Conservation (phyloP, 2,797 vertebrate genomes). For the Oryzias dopingdopingensis region DNA sequence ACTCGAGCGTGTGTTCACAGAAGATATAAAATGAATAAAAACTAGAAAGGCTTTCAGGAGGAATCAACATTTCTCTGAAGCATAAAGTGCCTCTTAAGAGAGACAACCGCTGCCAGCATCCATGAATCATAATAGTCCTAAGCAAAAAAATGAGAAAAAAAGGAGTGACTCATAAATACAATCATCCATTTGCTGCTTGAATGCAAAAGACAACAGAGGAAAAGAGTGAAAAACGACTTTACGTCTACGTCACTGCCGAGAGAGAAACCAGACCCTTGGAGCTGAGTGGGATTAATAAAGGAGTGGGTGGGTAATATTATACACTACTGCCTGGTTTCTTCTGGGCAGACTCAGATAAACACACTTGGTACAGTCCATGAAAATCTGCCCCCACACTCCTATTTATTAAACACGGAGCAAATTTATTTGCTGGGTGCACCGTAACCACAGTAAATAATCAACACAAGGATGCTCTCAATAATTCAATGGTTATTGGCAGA, state of each 20-base stretch:
- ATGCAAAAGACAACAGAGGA: conserved; percentile 16
- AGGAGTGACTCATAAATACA: conserved; percentile 39
- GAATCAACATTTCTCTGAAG: conserved; percentile 17
- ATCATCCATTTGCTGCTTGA: conserved; percentile 32
- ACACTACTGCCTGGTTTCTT: conserved; percentile 44
- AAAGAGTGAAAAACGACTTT: conserved; percentile 20
- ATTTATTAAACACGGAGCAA: conserved; percentile 27
- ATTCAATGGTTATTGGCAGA: conserved; percentile 14
- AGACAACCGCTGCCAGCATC: conserved; percentile 19
- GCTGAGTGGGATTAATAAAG: conserved; percentile 61
- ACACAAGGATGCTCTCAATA: conserved; percentile 21
- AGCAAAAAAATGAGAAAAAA: conserved; percentile 23
- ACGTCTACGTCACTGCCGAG: conserved; percentile 39
- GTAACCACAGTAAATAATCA: neutral
- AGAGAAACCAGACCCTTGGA: conserved; percentile 42
- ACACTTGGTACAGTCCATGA: conserved; percentile 15
- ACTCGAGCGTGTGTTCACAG: conserved; percentile 14
- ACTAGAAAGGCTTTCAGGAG: conserved; percentile 12
- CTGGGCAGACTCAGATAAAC: conserved; percentile 38
- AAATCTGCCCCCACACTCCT: conserved; percentile 7
- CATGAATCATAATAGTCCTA: conserved; percentile 44
- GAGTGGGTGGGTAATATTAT: conserved; percentile 55
- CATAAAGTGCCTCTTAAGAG: conserved; percentile 30
- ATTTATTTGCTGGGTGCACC: conserved; percentile 11
- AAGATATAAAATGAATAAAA: conserved; percentile 1